Base-by-base conservation (phyloP, 2,888 invertebrate genomes). In the Epistrophella euchroma region DNA sequence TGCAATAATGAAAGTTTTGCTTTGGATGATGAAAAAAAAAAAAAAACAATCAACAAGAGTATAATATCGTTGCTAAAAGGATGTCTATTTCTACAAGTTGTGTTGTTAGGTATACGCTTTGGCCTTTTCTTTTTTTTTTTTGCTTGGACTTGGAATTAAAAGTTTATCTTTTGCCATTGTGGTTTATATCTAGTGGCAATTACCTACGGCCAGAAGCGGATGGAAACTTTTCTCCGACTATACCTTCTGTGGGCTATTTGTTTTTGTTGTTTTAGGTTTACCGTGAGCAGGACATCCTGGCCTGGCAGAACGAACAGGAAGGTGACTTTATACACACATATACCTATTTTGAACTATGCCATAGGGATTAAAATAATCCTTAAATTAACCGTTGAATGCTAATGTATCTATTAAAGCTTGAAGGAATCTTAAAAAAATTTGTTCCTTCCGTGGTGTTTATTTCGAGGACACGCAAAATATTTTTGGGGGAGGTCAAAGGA, bases 131-230 rank as follows among this genome's bases (percentile, higher is more conserved):
- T 35, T n/a, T 40, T 40, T 40, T 40, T 40, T 64, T 62, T 50
- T 73, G 43, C 37, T n/a, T n/a, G 45, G 15, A 66, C 35, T 62
- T 66, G 72, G 77, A 77, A 77, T 77, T 73, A 83, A 83, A 83
- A 77, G 82, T 83, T 83, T 83, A 83, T 77, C 77, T 72, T 62
- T 56, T 47, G 68, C 72, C 58, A 77, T 82, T 82, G 82, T 82
- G 77, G 71, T 77, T 13, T 77, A 58, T 77, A 58, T 77, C 72
- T 64, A 64, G 75, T 77, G 68, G 82, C 77, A 77, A 77, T 83
- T 83, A 83, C 82, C 82, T 73, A 66, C 66, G 66, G 60, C 52
- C 52, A 64, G 52, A 28, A 55, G 32, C 66, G 68, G 52, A 40
- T 22, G 68, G n/a, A 50, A 77, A 77, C 45, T 77, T 73, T 62